Evolutionary conservation across 2,888 invertebrate genomes (phyloP), one percentile per base, ranked within the genome.

Genomic region (Mesoligia furuncula): DNA sequence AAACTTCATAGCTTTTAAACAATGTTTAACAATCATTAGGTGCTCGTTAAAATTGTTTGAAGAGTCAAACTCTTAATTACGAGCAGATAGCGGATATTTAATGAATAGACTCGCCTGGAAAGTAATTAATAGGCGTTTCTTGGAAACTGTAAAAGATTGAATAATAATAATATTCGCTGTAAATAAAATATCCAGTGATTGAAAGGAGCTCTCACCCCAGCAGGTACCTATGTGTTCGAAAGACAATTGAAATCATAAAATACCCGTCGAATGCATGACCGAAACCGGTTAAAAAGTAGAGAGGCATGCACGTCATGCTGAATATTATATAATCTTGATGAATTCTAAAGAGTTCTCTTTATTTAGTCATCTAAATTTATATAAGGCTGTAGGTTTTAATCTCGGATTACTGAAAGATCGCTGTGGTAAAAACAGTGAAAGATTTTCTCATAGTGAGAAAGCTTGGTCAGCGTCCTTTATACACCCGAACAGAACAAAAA

Each of bases 21-120:
- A 80, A 66, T 69, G n/a, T 45, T 64, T 36, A 69, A 69, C 59
- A 54, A 27, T 69, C 42, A 72, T 72, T 75, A 31, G n/a, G 15
- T 42, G 7, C 65, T 80, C 79, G 71, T 64, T 82, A 75, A 83
- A 54, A 67, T 75, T 69, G 67, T 71, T 76, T n/a, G 36, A 61
- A 73, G 57, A 73, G 45, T 57, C 39, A n/a, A 51, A 67, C 17
- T 71, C 62, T 54, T 62, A 54, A 70, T 66, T 61, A 79, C 57
- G 15, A 67, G 24, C 24, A 27, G 61, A 74, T 39, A 68, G 39
- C 70, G 65, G 62, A 39, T n/a, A 64, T n/a, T 59, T 80, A 74
- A 66, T 79, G 2, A 83, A 42, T 70, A 27, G 67, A 48, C n/a
- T 54, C 24, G 36, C 13, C 17, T 59, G 7, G 24, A 31, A 59